A percentile compares a stretch with the other conserved stretches of the same genome.
Evolutionary conservation across 2,888 invertebrate genomes (phyloP).

Genomic region (Lasioglossum villosulum): DNA sequence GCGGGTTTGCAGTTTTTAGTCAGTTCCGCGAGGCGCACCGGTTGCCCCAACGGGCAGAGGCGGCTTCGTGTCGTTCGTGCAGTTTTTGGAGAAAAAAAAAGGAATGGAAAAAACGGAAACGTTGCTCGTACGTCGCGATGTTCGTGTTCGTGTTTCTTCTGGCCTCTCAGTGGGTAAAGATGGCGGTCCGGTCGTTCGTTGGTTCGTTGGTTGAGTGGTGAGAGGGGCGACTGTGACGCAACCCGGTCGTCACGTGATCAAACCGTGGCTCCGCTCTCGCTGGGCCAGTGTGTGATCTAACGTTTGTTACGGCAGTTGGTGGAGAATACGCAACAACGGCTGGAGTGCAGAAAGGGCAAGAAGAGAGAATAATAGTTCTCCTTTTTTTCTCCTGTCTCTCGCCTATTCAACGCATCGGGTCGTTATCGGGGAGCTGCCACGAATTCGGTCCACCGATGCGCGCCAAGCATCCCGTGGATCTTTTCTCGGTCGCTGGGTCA

Average conservation of each 20-base stretch:
- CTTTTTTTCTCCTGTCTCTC: conserved; percentile 8
- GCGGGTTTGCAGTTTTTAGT: conserved; percentile 7
- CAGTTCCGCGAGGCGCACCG: neutral
- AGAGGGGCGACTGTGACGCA: conserved; percentile 82
- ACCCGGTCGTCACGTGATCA: conserved; percentile 82
- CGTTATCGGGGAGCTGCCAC: conserved; percentile 14
- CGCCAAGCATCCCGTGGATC: conserved; percentile 46
- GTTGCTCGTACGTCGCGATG: conserved; percentile 54
- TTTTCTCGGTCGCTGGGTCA: conserved; percentile 80
- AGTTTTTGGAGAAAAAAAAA: neutral
- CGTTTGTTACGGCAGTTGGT: conserved; percentile 82
- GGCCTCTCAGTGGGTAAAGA: conserved; percentile 77
- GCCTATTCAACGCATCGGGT: conserved; percentile 5
- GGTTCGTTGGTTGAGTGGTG: conserved; percentile 65
- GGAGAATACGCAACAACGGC: conserved; percentile 70
- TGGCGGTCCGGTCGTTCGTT: conserved; percentile 75
- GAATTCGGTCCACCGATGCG: conserved; percentile 26
- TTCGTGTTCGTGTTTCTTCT: conserved; percentile 58
- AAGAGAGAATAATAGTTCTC: conserved; percentile 21
- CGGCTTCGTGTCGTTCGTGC: conserved; percentile 30
- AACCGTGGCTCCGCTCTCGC: conserved; percentile 81
- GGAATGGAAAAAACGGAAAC: conserved; percentile 36
- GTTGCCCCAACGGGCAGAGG: neutral
- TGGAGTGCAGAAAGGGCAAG: conserved; percentile 59
- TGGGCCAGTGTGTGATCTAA: conserved; percentile 82